Evolutionary conservation across 1,140 invertebrate species (phyloP), one percentile per base, ranked within the genome.

Genomic region (Zaprionus camerounensis): DNA sequence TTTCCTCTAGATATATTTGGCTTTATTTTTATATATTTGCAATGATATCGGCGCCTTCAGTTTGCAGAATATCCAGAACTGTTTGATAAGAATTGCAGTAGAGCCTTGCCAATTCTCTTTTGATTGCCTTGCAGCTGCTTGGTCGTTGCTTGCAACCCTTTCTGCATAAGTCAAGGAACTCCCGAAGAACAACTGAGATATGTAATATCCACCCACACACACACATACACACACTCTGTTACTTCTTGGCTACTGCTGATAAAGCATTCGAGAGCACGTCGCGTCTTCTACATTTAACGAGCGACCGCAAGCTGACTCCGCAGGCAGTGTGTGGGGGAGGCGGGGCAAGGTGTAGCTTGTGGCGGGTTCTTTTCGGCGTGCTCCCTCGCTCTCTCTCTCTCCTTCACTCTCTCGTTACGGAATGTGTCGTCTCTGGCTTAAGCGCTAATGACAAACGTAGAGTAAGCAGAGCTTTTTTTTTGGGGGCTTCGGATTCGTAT

Each of bases 351-450:
- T 34, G 31, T 51, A 49, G 53, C 53, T 65, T 61, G 17, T 13
- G 46, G 46, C 44, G 20, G 67, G 24, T 38, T 70, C 22, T 61
- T 41, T 38, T 57, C 31, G 58, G 31, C 9, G 31, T 1, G 11
- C 22, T 36, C 53, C 46, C 24, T 28, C 36, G 15, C 41, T 34
- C 28, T n/a, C 34, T 7, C 34, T 7, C 3, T 22, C 13, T 24
- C 22, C 13, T 34, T 17, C 26, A 9, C 41, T 53, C 20, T 26
- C 17, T 58, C 34, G 72, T 28, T 75, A 63, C 72, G 64, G 64
- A 75, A 75, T 64, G 67, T 71, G 72, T 71, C 67, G 72, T 71
- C 72, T 71, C 71, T 74, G 69, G 62, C 71, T 75, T 71, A 64
- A 34, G 31, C 38, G 67, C 72, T 75, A 75, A 75, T 71, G 72